Base-by-base conservation (phyloP, 2,113 vertebrate genomes). In the Scomber colias region DNA sequence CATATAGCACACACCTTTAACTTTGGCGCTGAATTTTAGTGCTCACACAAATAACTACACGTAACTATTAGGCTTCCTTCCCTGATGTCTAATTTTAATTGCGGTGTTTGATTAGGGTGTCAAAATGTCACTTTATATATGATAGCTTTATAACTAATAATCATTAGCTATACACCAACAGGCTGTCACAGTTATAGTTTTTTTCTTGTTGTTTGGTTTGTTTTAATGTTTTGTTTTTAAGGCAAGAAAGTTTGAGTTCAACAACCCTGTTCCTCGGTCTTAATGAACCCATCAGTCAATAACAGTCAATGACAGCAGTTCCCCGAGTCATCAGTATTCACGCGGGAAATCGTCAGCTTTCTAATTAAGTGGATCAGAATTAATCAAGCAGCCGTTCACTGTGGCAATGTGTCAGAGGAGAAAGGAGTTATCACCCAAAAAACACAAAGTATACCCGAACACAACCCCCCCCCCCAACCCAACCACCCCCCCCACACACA, bases 281-380 rank as follows among this genome's bases (percentile, higher is more conserved):
- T 93, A 87, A 92, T 94, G 85, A 93, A 94, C 67, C 82, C 92
- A 88, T 90, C 87, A 93, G 87, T 92, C 92, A 93, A 88, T 90
- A 93, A 84, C 79, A 89, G 79, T 90, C 91, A 89, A 80, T 91
- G 91, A 91, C 92, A 94, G 90, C 75, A 72, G 81, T 88, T 91
- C 81, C 75, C 74, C 30, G 21, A 62, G 72, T 91, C 87, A 92
- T 91, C 82, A 80, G 83, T 90, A 91, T 90, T 93, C 94, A 93
- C 86, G 50, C 73, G 92, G 93, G 93, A 92, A 92, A 94, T 90
- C 80, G 86, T 90, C 90, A 89, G 88, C 90, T 77, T 94, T 91
- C 91, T 94, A 93, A 95, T 95, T 93, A 93, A 93, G 87, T 92
- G 88, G 77, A 90, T 95, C 90, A 90, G 84, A 94, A 94, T 94